Evolutionary conservation across 2,113 vertebrate species (phyloP).

Genomic region (Silurus meridionalis): DNA sequence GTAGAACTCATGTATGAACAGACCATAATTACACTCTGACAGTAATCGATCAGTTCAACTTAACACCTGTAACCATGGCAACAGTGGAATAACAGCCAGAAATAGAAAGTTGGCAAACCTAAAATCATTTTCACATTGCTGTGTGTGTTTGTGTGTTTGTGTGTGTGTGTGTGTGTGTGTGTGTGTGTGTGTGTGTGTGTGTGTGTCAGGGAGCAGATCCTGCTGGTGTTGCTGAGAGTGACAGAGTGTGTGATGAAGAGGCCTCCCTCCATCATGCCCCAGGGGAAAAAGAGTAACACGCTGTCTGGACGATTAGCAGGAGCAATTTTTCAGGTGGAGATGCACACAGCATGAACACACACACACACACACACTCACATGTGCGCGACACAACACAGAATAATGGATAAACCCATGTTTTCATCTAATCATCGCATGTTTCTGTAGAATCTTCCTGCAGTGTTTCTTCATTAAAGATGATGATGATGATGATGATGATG

Average conservation of each 20-base stretch:
- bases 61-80: not conserved
- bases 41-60: not conserved
- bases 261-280: constrained; percentile 89
- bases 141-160: not conserved
- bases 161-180: constrained; percentile 12
- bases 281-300: constrained; percentile 88
- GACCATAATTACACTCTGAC: not conserved
- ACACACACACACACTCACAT: not conserved
- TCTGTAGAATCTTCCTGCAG: no score
- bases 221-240: constrained; percentile 93
- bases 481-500: no score
- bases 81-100: not conserved
- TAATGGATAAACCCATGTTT: no score
- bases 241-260: constrained; percentile 97
- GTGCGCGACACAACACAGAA: not conserved
- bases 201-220: constrained; percentile 88
- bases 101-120: not conserved
- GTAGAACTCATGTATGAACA: not conserved
- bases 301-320: constrained; percentile 93
- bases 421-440: no score
- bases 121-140: not conserved
- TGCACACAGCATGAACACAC: not conserved
- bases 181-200: constrained; percentile 50
- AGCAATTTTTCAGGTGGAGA: constrained; percentile 90
- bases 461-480: no score